phyloP scores from a whole-genome alignment of 1,140 invertebrate genomes.

The Dolichoris vasculosae region DNA sequence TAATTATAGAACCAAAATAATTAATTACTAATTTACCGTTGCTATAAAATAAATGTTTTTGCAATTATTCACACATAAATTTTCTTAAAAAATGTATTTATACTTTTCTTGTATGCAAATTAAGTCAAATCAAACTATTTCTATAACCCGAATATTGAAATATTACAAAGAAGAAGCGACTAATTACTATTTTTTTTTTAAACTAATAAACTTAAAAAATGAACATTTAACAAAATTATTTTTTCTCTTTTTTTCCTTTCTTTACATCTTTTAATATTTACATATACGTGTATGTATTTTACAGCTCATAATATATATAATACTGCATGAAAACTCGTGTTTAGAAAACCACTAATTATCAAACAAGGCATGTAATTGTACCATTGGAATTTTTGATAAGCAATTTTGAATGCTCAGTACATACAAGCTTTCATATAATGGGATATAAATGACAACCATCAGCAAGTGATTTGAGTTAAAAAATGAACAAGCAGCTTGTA shows the following conservation, averaged over 20 bases:
- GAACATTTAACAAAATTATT: neutral
- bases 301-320: neutral
- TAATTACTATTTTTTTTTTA: neutral
- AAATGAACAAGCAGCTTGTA: neutral
- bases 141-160: neutral
- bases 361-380: neutral
- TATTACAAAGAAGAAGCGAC: neutral
- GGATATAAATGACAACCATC: neutral
- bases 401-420: no score
- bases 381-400: neutral
- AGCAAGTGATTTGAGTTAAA: neutral
- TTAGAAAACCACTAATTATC: neutral
- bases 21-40: neutral
- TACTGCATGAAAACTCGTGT: neutral
- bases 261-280: no score
- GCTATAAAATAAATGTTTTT: neutral
- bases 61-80: neutral
- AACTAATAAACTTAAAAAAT: neutral
- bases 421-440: neutral
- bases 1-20: neutral
- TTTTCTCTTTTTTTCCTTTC: neutral
- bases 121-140: neutral
- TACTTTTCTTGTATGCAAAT: no score
- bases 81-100: neutral
- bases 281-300: neutral